Evolutionary conservation across 1,140 invertebrate genomes (phyloP).

Genomic region (Drosophila funebris): DNA sequence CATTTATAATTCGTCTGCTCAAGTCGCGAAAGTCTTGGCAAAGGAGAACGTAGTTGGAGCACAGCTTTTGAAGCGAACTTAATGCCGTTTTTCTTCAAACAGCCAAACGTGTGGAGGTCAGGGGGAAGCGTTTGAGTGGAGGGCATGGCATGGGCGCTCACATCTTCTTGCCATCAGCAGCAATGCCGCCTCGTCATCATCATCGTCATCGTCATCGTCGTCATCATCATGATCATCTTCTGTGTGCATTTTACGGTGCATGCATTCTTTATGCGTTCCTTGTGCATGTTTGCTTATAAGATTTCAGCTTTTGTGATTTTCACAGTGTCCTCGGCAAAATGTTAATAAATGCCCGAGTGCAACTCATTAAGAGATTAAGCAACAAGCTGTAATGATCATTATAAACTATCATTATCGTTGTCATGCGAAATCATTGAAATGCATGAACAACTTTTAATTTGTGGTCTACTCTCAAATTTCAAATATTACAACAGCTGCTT

Average conservation of each 20-base stretch:
- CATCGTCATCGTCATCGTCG: background rate
- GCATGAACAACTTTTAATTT: conserved; percentile 43
- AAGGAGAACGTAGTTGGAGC: conserved; percentile 1
- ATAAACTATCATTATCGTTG: conserved; percentile 18
- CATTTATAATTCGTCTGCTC: conserved; percentile 73
- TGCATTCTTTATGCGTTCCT: conserved; percentile 65
- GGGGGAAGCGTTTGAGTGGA: background rate
- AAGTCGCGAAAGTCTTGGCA: conserved; percentile 46
- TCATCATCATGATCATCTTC: conserved; percentile 33
- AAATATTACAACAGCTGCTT: conserved; percentile 35
- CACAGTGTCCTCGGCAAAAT: conserved; percentile 48
- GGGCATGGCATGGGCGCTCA: conserved; percentile 3
- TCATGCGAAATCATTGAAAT: conserved; percentile 4
- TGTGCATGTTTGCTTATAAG: conserved; percentile 63
- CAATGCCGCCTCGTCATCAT: background rate
- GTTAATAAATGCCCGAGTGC: conserved; percentile 73
- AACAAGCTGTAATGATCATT: conserved; percentile 40
- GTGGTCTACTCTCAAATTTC: conserved; percentile 9
- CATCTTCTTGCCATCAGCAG: conserved; percentile 41
- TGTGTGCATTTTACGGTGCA: conserved; percentile 74
- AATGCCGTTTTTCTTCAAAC: conserved; percentile 60
- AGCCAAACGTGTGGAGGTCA: background rate
- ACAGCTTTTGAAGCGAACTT: conserved; percentile 57
- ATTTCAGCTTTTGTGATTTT: conserved; percentile 49
- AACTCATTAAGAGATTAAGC: conserved; percentile 79